Evolutionary conservation across 2,888 invertebrate genomes (phyloP).

Genomic region (Sminthurides aquaticus): DNA sequence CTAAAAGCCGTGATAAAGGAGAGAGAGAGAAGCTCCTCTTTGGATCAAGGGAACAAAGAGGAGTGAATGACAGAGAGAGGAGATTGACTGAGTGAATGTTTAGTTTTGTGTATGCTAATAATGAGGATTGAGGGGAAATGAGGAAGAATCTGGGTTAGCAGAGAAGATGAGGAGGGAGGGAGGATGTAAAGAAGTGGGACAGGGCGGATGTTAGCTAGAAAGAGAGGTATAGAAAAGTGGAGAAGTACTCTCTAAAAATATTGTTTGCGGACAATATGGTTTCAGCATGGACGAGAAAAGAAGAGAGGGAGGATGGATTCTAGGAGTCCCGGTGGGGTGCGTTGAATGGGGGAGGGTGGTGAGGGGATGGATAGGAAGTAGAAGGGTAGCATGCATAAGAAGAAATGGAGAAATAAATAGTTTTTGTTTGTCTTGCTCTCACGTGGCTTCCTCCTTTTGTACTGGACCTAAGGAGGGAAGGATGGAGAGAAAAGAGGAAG

Average conservation of each 20-base stretch:
- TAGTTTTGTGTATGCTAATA: too few relatives aligned
- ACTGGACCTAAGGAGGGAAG: background rate
- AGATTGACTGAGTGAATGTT: background rate
- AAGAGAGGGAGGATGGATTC: background rate
- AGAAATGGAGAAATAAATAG: background rate
- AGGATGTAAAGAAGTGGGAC: constrained; percentile 2
- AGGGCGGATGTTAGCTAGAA: background rate
- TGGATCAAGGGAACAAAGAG: too few relatives aligned
- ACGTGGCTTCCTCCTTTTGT: background rate
- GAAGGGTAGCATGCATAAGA: background rate
- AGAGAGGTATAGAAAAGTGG: constrained; percentile 2
- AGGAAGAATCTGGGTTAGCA: background rate
- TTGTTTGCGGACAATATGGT: background rate
- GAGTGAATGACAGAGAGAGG: too few relatives aligned
- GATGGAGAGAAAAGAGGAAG: background rate
- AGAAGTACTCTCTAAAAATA: background rate
- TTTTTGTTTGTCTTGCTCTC: background rate
- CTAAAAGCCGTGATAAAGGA: too few relatives aligned
- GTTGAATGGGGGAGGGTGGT: background rate
- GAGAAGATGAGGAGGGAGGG: background rate
- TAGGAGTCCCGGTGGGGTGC: background rate
- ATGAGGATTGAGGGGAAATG: background rate
- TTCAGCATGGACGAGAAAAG: background rate
- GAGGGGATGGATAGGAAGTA: background rate
- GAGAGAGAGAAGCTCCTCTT: too few relatives aligned